These are phyloP conservation scores for Aelia acuminata DNA, from an alignment of 2,888 invertebrate genomes.

Conservation along the genomic window DNA sequence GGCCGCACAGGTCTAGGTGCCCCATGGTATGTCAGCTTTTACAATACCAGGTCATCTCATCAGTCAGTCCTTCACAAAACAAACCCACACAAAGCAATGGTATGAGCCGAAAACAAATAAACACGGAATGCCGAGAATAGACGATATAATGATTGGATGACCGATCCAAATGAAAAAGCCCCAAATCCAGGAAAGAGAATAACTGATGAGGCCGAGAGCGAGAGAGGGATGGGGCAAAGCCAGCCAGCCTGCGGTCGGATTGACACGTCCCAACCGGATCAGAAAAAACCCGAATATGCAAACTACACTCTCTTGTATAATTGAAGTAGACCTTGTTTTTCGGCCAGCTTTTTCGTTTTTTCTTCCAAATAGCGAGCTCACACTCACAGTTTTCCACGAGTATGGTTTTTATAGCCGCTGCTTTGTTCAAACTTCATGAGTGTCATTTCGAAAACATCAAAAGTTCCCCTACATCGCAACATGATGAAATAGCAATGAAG, in stretches of 20 bases:
- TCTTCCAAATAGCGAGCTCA: slow-evolving; percentile 11
- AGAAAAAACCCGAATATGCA: slow-evolving; percentile 53
- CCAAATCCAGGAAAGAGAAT: slow-evolving; percentile 39
- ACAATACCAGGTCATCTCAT: background rate
- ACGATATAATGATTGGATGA: slow-evolving; percentile 35
- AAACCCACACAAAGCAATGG: slow-evolving; percentile 2
- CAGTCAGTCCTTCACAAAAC: background rate
- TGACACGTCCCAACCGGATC: slow-evolving; percentile 43
- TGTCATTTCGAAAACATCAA: slow-evolving; percentile 49
- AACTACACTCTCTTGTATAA: slow-evolving; percentile 57
- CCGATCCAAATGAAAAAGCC: slow-evolving; percentile 20
- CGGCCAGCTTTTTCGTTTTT: slow-evolving; percentile 57
- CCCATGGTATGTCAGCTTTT: slow-evolving; percentile 34
- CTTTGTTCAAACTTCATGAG: slow-evolving; percentile 50
- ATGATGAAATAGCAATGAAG: slow-evolving; percentile 36
- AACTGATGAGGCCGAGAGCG: slow-evolving; percentile 33
- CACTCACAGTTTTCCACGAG: slow-evolving; percentile 51
- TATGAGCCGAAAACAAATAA: background rate
- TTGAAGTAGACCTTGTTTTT: slow-evolving; percentile 60
- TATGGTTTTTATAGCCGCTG: slow-evolving; percentile 45
- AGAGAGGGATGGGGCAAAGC: slow-evolving; percentile 2
- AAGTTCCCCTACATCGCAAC: slow-evolving; percentile 22
- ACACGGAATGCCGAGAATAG: slow-evolving; percentile 14
- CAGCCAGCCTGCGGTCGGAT: slow-evolving; percentile 29
- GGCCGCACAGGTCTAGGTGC: too few species aligned